Evolutionary conservation across 2,888 invertebrate species (phyloP).

Genomic region (Priocnemis perturbator): DNA sequence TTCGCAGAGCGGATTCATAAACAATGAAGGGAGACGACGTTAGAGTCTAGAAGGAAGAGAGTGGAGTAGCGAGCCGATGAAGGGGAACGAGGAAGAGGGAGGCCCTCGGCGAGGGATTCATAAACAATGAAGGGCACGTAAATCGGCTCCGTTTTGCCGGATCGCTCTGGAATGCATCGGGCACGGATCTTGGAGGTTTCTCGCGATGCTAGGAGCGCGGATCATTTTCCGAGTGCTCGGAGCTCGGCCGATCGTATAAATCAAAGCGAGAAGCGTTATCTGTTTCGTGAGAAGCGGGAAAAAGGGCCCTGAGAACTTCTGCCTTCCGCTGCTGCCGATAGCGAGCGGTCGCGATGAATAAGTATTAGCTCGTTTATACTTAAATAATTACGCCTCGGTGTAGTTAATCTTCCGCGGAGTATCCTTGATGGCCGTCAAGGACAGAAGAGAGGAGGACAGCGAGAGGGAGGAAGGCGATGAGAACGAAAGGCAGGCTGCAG

Average conservation of each 20-base stretch:
- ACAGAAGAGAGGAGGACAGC: too few relatives aligned
- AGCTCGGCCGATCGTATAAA: slow-evolving; percentile 33
- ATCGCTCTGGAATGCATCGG: slow-evolving; percentile 2
- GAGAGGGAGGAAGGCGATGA: neutral
- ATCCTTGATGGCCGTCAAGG: too few relatives aligned
- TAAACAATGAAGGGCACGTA: slow-evolving; percentile 54
- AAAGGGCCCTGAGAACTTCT: slow-evolving; percentile 37
- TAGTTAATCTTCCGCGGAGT: too few relatives aligned
- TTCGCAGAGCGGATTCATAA: slow-evolving; percentile 52
- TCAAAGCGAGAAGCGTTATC: slow-evolving; percentile 4
- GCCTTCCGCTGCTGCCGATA: too few relatives aligned
- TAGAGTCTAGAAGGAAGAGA: slow-evolving; percentile 6
- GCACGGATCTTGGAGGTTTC: neutral
- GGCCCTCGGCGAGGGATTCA: slow-evolving; percentile 41
- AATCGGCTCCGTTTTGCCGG: slow-evolving; percentile 34
- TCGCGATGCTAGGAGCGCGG: neutral
- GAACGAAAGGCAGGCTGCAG: neutral
- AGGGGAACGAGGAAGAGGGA: slow-evolving; percentile 11
- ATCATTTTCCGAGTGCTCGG: slow-evolving; percentile 32
- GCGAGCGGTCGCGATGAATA: too few relatives aligned
- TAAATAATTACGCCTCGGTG: too few relatives aligned
- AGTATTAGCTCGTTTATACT: too few relatives aligned
- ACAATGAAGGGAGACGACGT: slow-evolving; percentile 47
- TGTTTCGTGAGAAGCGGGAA: neutral
- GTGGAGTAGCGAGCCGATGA: neutral